These are phyloP conservation scores for Monodelphis domestica DNA, from an alignment of 2,797 vertebrate species.

Conservation along the genomic window DNA sequence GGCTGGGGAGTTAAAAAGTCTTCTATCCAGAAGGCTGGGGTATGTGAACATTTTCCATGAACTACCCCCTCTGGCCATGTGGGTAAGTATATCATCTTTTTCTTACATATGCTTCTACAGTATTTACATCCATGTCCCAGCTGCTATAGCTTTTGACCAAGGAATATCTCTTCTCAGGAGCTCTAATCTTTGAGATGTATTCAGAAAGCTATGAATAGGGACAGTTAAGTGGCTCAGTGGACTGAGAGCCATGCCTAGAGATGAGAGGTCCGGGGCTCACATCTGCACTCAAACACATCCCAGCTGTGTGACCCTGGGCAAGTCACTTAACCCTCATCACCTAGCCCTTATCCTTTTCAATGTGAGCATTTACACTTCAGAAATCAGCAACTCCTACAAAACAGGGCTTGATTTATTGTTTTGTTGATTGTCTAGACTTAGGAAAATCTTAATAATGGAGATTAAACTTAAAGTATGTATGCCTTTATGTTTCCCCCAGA, in stretches of 20 bases:
- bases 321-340: too few species aligned
- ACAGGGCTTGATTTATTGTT: background rate
- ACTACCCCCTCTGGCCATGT: background rate
- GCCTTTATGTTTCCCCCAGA: background rate
- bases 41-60: background rate
- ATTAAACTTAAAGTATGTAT: background rate
- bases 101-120: background rate
- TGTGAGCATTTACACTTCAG: background rate
- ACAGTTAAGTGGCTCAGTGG: too few species aligned
- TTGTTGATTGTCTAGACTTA: background rate
- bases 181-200: background rate
- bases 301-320: too few species aligned
- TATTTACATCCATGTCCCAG: background rate
- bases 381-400: background rate
- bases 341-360: too few species aligned
- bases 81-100: background rate
- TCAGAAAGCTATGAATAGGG: background rate
- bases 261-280: too few species aligned
- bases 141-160: background rate
- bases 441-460: background rate
- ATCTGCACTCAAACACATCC: too few species aligned
- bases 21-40: background rate
- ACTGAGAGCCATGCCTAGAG: too few species aligned
- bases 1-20: background rate
- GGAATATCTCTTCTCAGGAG: background rate